phyloP scores from a whole-genome alignment of 37 sponge, comb jelly and placozoan species.

The Cliona cf. orientalis region DNA sequence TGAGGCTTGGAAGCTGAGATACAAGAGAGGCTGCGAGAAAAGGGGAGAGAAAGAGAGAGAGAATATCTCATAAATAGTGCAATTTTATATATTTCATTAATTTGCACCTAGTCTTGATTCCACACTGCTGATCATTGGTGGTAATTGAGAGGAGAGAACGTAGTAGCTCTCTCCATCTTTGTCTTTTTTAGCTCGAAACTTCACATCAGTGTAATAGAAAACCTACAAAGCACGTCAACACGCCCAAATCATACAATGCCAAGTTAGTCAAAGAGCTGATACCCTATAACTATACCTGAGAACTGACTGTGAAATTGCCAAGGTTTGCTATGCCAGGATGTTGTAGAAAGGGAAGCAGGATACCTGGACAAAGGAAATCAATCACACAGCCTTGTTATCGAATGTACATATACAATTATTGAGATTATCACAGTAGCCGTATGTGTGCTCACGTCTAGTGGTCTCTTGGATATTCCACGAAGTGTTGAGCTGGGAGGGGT shows the following conservation, averaged over 20 bases:
- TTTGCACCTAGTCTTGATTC: constrained; percentile 83
- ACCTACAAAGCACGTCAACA: constrained; percentile 43
- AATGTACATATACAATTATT: not conserved
- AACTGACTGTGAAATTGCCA: constrained; percentile 74
- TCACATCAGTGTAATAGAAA: constrained; percentile 67
- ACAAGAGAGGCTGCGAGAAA: constrained; percentile 58
- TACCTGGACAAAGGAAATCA: constrained; percentile 22
- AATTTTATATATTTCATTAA: not conserved
- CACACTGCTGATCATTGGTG: constrained; percentile 72
- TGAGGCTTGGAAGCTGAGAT: constrained; percentile 75
- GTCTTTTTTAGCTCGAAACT: constrained; percentile 33
- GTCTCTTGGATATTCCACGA: constrained; percentile 79
- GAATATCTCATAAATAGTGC: not conserved
- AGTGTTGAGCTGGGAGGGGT: constrained; percentile 42
- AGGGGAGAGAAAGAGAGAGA: not conserved
- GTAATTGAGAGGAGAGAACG: constrained; percentile 50
- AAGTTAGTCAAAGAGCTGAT: not conserved
- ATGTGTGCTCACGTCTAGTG: constrained; percentile 34
- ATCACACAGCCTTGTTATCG: not conserved
- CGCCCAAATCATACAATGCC: not conserved
- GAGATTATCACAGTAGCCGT: not conserved
- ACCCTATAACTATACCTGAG: constrained; percentile 60
- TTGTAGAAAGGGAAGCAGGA: constrained; percentile 64
- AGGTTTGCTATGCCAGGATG: constrained; percentile 46
- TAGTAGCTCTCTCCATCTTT: constrained; percentile 15